These are phyloP conservation scores for Staurois parvus DNA, from an alignment of 2,797 vertebrate species.

Conservation along the genomic window DNA sequence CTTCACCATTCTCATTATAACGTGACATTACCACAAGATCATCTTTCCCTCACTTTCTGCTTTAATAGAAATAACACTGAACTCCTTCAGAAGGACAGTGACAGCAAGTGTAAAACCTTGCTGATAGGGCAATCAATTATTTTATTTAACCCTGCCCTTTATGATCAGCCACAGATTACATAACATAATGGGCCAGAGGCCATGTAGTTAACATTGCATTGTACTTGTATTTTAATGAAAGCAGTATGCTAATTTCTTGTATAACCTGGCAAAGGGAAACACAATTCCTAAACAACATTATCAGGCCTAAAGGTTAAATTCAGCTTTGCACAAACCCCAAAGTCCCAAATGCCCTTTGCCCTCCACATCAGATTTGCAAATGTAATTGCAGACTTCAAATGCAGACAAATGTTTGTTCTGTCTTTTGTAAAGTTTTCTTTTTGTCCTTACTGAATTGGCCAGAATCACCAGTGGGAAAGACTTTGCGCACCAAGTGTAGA, in stretches of 20 bases:
- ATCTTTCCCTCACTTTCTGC: neutral
- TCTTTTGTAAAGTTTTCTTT: no score
- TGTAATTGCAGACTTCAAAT: no score
- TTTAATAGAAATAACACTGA: constrained; percentile 19
- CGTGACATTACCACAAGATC: neutral
- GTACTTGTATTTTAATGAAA: constrained; percentile 15
- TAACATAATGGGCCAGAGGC: constrained; percentile 47
- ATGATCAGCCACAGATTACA: constrained; percentile 41
- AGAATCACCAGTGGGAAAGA: no score
- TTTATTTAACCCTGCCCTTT: constrained; percentile 56
- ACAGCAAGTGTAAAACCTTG: neutral
- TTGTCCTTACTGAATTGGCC: no score
- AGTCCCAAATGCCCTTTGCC: no score
- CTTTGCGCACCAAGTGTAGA: no score
- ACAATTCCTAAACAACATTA: no score
- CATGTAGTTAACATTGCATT: constrained; percentile 49
- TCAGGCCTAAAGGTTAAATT: no score
- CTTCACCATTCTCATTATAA: constrained; percentile 5
- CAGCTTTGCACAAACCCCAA: no score
- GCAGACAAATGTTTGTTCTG: no score
- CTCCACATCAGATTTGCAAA: no score
- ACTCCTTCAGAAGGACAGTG: neutral
- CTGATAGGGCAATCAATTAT: constrained; percentile 47
- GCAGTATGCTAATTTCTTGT: constrained; percentile 24
- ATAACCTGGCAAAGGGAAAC: neutral